Conservation (phyloP, 2,113 vertebrate species). For the Cyprinodon brontotheroides region DNA sequence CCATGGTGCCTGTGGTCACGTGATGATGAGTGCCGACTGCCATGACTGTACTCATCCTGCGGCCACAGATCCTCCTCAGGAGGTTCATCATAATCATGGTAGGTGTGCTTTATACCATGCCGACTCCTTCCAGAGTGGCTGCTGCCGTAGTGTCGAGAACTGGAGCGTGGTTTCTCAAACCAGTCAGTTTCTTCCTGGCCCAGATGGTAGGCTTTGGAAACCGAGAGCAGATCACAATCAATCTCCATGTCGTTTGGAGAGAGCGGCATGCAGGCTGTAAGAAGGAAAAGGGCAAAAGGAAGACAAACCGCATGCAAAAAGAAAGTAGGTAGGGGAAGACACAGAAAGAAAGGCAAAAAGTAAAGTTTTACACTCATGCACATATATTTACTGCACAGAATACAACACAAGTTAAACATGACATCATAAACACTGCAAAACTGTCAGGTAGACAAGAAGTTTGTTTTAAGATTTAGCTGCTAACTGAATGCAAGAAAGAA, state of each 20-base stretch:
- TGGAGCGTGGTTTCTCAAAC: conserved; percentile 98
- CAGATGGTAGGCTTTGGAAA: conserved; percentile 99
- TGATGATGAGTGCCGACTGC: conserved; percentile 80
- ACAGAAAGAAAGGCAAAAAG: conserved; percentile 69
- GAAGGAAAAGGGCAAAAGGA: conserved; percentile 74
- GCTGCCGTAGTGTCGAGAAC: conserved; percentile 90
- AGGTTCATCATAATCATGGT: conserved; percentile 94
- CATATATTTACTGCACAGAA: conserved; percentile 35
- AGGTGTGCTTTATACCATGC: conserved; percentile 89
- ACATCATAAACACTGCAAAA: conserved; percentile 66
- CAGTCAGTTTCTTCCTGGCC: conserved; percentile 99
- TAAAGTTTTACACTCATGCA: conserved; percentile 72
- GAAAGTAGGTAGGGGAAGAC: conserved; percentile 63
- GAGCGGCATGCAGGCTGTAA: conserved; percentile 81
- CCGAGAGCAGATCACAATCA: conserved; percentile 97
- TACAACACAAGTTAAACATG: conserved; percentile 49
- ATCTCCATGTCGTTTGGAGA: conserved; percentile 77
- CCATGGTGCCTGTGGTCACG: conserved; percentile 92
- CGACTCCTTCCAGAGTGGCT: conserved; percentile 92
- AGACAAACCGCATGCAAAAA: conserved; percentile 70
- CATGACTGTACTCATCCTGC: conserved; percentile 88
- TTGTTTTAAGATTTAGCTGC: conserved; percentile 9
- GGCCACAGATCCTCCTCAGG: conserved; percentile 93
- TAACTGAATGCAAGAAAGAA: background rate
- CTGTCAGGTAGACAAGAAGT: conserved; percentile 21